Conservation (phyloP, 2,113 vertebrate genomes). For the Barnardius zonarius region DNA sequence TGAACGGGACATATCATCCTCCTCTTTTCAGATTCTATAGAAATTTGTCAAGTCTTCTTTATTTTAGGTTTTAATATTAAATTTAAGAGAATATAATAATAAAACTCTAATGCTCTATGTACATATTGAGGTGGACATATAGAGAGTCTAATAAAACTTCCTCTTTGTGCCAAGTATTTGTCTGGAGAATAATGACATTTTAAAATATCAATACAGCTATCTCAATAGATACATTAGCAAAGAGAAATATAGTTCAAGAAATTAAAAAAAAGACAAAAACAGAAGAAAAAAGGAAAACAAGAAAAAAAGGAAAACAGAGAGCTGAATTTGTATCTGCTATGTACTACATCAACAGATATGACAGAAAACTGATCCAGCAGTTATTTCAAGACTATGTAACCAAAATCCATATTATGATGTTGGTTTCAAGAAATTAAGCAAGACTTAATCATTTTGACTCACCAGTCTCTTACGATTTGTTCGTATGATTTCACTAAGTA, state of each 20-base stretch:
- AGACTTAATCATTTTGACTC: constrained; percentile 48
- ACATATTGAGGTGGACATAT: neutral
- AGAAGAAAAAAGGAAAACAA: neutral
- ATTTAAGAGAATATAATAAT: neutral
- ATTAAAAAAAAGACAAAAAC: neutral
- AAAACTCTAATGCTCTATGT: neutral
- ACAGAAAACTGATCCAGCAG: neutral
- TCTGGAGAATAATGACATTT: neutral
- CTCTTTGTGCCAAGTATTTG: neutral
- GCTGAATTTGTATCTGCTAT: neutral
- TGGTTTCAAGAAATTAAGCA: constrained; percentile 27
- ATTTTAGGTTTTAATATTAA: neutral
- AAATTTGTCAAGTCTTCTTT: neutral
- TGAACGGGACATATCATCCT: neutral
- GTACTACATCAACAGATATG: neutral
- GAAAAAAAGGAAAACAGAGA: neutral
- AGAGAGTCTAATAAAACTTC: neutral
- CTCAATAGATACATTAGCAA: neutral
- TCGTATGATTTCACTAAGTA: constrained; percentile 46
- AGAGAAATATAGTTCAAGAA: neutral
- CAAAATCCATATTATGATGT: constrained; percentile 10
- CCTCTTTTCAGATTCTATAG: neutral
- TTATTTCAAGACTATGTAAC: constrained; percentile 27
- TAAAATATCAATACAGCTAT: neutral
- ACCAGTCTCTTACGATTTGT: constrained; percentile 36